Percentiles rank a stretch among this genome's conserved stretches.
Conservation (phyloP, 1,140 invertebrate species). For the Neuroterus valhalla region DNA sequence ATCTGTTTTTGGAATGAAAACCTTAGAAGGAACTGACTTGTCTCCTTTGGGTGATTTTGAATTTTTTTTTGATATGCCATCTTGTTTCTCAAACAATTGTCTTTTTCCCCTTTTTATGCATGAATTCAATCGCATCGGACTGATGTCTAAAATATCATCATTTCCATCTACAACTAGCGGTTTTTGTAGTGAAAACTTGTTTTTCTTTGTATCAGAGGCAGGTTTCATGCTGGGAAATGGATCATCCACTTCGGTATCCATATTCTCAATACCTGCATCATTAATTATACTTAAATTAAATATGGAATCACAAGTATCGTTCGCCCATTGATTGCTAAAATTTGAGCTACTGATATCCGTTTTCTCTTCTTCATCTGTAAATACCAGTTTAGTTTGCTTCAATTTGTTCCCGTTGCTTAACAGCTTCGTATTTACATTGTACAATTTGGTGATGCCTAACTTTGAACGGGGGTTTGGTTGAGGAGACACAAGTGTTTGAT, state of each 20-base stretch:
- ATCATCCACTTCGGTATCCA: background rate
- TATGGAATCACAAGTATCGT: background rate
- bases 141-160: conserved; percentile 28
- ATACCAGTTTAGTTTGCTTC: conserved; percentile 56
- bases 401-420: conserved; percentile 51
- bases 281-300: background rate
- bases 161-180: background rate
- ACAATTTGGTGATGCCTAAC: conserved; percentile 48
- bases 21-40: background rate
- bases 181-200: background rate
- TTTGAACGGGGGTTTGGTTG: conserved; percentile 42
- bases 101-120: conserved; percentile 39
- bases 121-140: conserved; percentile 12
- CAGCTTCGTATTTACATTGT: conserved; percentile 46
- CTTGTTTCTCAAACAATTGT: conserved; percentile 15
- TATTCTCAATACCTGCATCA: background rate
- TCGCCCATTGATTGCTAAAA: background rate
- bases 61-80: conserved; percentile 29
- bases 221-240: background rate
- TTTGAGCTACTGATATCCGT: conserved; percentile 2
- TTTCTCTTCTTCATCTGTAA: conserved; percentile 41
- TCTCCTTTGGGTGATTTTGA: conserved; percentile 10
- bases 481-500: background rate
- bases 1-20: background rate
- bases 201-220: background rate